Evolutionary conservation across 1,140 invertebrate species (phyloP), one percentile per base, ranked within the genome.

Genomic region (Drosophila tristis): DNA sequence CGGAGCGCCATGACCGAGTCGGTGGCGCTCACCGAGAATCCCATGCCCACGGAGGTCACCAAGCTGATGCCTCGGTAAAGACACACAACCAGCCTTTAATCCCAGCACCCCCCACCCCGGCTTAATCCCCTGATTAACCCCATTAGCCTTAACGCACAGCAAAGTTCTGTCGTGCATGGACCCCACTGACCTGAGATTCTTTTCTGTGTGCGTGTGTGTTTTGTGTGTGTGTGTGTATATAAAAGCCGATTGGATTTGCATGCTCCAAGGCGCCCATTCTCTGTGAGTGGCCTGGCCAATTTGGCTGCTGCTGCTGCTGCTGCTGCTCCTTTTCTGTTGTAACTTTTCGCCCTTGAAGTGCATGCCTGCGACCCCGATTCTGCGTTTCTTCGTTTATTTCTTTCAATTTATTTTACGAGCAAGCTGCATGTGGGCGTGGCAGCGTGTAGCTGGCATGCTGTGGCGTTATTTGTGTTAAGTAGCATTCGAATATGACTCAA

Each of bases 1-100:
- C 86, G 90, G 35, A 90, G 90, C 62, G 82, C 68, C 15, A 45
- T 84, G 1, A 91, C 90, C 8, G 90, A 91, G 45, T 91, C 90
- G 13, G 76, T 91, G 47, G 90, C 87, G 8, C 74, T 91, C 16
- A 92, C 91, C 20, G 91, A 92, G 51, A 85, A 91, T 78, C 89
- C 81, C 39, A 87, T 90, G 82, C 64, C 86, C 31, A 72, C 74
- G 20, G 91, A 92, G 56, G 67, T 89, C 59, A 92, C 86, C 54
- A 74, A 79, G n/a, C 60, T 92, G 61, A 90, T 91, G 77, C 80
- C 72, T 74, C 84, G 84, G 78, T 91, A 91, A 91, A 90, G 60
- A 51, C 63, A 45, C 29, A 58, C 51, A 45, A 39, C 20, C 49
- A 54, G 20, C 23, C 47, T 20, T 49, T 50, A 44, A 15, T n/a